Evolutionary conservation across 2,113 vertebrate species (phyloP).

Genomic region (Misgurnus mizolepis): DNA sequence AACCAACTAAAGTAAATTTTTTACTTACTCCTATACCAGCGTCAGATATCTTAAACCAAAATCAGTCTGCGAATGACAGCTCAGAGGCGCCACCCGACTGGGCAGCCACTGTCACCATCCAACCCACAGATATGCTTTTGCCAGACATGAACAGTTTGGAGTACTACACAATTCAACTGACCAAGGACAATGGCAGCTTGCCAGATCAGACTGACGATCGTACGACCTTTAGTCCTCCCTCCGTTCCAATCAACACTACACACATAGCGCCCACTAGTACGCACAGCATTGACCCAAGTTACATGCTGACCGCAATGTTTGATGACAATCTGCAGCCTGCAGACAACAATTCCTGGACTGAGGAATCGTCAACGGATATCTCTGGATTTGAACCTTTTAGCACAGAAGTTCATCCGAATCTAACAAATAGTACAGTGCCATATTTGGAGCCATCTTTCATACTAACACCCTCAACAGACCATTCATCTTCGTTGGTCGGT

Average conservation of each 20-base stretch:
- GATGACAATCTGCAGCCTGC: conserved; percentile 34
- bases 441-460: conserved; percentile 63
- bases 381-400: conserved; percentile 66
- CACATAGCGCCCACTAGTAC: conserved; percentile 54
- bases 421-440: conserved; percentile 55
- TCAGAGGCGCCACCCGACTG: conserved; percentile 64
- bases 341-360: conserved; percentile 54
- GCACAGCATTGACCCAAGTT: conserved; percentile 42
- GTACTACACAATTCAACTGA: conserved; percentile 75
- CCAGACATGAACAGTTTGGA: conserved; percentile 82
- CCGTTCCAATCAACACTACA: conserved; percentile 53
- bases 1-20: conserved; percentile 43
- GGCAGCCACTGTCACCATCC: conserved; percentile 67
- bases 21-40: conserved; percentile 48
- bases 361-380: conserved; percentile 62
- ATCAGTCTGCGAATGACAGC: conserved; percentile 47
- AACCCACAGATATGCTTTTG: conserved; percentile 75
- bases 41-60: conserved; percentile 50
- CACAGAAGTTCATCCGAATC: conserved; percentile 50
- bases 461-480: conserved; percentile 54
- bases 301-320: conserved; percentile 49
- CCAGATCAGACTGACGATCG: conserved; percentile 65
- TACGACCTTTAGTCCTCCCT: conserved; percentile 43
- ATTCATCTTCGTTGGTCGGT: conserved; percentile 54
- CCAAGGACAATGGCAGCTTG: conserved; percentile 64